Conservation (phyloP, 2,113 vertebrate species). For the Nycticryphes semicollaris region DNA sequence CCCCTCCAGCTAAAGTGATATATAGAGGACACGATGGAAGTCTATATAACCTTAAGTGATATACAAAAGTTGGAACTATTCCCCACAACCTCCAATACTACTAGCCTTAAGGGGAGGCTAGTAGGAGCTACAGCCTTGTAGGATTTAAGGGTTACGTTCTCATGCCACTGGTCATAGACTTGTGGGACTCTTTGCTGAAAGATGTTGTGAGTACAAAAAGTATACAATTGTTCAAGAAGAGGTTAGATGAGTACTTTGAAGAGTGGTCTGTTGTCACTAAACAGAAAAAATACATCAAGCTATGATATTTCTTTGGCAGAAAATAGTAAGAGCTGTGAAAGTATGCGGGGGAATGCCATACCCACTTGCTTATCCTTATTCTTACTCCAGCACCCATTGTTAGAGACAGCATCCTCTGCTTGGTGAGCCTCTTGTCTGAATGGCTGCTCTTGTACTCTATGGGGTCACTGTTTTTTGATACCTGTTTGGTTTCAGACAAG, state of each 20-base stretch:
- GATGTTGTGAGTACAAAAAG: neutral
- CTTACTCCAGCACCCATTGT: neutral
- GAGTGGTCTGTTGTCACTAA: neutral
- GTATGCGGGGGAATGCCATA: neutral
- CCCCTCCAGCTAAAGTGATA: neutral
- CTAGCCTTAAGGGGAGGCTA: too few relatives aligned
- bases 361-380: neutral
- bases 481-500: neutral
- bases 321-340: neutral
- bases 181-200: neutral
- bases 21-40: rapidly evolving
- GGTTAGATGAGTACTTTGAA: neutral
- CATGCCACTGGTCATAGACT: neutral
- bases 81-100: neutral
- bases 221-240: neutral
- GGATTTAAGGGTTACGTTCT: neutral
- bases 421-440: neutral
- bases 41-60: neutral
- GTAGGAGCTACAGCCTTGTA: neutral
- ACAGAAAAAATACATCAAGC: neutral
- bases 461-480: neutral
- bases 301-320: neutral
- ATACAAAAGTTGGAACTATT: neutral
- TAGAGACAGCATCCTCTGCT: neutral
- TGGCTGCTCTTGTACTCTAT: neutral